A percentile compares a stretch with the other conserved stretches of the same genome.
Evolutionary conservation across 2,797 vertebrate species (phyloP).

Genomic region (Eulemur mongoz): DNA sequence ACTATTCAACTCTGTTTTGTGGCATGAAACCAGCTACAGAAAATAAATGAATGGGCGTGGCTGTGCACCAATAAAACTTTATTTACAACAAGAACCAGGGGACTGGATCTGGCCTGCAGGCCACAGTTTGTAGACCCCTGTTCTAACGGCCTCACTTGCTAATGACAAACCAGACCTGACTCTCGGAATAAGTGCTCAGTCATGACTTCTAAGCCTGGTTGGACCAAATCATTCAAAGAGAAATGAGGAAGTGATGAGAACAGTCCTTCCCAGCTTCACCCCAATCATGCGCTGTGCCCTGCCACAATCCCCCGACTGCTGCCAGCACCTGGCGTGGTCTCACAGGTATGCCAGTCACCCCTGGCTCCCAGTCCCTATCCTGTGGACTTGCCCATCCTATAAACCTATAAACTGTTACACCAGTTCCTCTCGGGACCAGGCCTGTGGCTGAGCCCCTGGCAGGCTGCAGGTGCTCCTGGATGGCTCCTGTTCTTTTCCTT

Average conservation of each 20-base stretch:
- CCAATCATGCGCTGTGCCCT: not conserved
- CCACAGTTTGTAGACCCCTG: not conserved
- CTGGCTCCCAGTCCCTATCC: not conserved
- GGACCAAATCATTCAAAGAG: not conserved
- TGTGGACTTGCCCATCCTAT: not conserved
- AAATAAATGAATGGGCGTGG: conserved; percentile 19
- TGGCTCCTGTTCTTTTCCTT: not conserved
- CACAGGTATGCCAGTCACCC: too few relatives aligned
- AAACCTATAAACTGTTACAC: not conserved
- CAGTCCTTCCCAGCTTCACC: not conserved
- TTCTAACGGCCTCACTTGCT: not conserved
- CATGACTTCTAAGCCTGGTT: not conserved
- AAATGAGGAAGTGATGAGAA: not conserved
- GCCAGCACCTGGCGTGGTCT: not conserved
- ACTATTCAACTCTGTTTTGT: conserved; percentile 6
- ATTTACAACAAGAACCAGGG: conserved; percentile 51
- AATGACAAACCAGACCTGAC: not conserved
- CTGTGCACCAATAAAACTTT: conserved; percentile 60
- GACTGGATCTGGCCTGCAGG: not conserved
- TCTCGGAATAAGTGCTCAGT: not conserved
- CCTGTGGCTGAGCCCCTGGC: not conserved
- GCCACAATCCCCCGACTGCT: not conserved
- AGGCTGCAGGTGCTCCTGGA: not conserved
- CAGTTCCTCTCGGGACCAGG: not conserved
- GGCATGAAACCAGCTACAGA: conserved; percentile 1